Base-by-base conservation (phyloP, 2,797 vertebrate species). In the Brachymystax lenok region DNA sequence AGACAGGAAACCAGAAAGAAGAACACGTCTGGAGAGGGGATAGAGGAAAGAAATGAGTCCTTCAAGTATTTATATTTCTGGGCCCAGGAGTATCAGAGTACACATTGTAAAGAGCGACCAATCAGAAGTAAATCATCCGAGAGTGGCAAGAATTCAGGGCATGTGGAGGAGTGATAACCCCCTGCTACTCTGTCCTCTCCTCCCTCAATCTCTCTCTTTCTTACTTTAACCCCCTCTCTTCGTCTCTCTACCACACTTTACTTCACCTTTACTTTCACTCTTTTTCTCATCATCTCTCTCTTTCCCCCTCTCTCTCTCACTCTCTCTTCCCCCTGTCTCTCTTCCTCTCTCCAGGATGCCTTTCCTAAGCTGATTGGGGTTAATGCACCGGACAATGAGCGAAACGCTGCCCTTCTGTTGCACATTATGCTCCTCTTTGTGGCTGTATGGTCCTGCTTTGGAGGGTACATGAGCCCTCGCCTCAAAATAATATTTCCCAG, bases 401-500 rank as follows among this genome's bases (percentile, higher is more conserved):
- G 19, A 87, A 89, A 74, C 69, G 21, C 83, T 86, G 82, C 82
- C 88, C 90, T 90, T 90, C 90, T 93, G 92, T 88, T 94, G 76
- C 85, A 83, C 86, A 92, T 93, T 93, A 92, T 27, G 71, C 71
- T 91, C 79, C 75, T 89, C 81, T 80, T 70, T 79, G 17, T 77
- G 81, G 79, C 74, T 80, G 79, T 76, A 74, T 70, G 74, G 77
- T 74, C 83, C 78, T 87, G 84, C 82, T 86, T 88, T 84, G 75
- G 77, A 75, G 85, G 77, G 81, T 78, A 87, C 78, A 77, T 67
- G 50, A 90, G 85, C 82, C 82, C 73, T 83, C 51, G 61, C 82
- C 83, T 87, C 78, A 80, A 83, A 91, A 86, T 91, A 93, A 93
- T 89, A 90, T 88, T 88, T 91, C 82, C 88, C 90, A 92, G 91